phyloP scores from a whole-genome alignment of 1,140 invertebrate species.

The Drosophila biarmipes region DNA sequence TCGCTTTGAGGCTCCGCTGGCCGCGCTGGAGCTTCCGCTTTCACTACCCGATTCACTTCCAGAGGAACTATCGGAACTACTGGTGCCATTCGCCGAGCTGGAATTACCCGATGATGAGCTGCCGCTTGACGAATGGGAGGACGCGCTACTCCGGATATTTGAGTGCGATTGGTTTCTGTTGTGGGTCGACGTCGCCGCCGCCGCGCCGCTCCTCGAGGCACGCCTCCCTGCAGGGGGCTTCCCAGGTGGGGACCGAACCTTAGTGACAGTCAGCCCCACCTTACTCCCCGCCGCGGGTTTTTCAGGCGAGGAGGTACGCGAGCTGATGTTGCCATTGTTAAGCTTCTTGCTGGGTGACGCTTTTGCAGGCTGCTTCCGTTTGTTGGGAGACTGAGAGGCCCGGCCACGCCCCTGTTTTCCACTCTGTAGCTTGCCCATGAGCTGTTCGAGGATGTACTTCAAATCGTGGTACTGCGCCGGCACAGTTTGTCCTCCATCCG shows the following conservation, averaged over 20 bases:
- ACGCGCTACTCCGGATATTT: slow-evolving; percentile 42
- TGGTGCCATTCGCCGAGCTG: slow-evolving; percentile 61
- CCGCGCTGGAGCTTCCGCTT: slow-evolving; percentile 34
- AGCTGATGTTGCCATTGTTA: slow-evolving; percentile 73
- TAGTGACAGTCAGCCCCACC: slow-evolving; percentile 14
- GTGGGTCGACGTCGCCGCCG: slow-evolving; percentile 71
- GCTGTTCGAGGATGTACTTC: slow-evolving; percentile 74
- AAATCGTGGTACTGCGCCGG: slow-evolving; percentile 80
- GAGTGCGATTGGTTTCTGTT: slow-evolving; percentile 35
- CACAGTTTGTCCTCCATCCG: slow-evolving; percentile 80
- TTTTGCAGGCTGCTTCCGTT: slow-evolving; percentile 55
- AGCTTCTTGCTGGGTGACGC: slow-evolving; percentile 75
- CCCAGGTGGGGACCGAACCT: slow-evolving; percentile 49
- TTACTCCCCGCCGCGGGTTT: slow-evolving; percentile 43
- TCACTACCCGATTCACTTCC: slow-evolving; percentile 67
- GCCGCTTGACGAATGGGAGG: slow-evolving; percentile 76
- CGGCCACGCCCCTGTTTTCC: slow-evolving; percentile 47
- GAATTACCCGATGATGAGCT: slow-evolving; percentile 78
- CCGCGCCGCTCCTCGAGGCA: slow-evolving; percentile 70
- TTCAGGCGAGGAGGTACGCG: slow-evolving; percentile 51
- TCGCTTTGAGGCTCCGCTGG: slow-evolving; percentile 29
- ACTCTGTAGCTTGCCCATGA: slow-evolving; percentile 67
- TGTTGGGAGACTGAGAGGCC: slow-evolving; percentile 74
- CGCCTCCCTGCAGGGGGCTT: slow-evolving; percentile 71
- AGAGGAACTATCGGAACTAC: slow-evolving; percentile 51